Base-by-base conservation (phyloP, 2,113 vertebrate species). In the Meles meles region DNA sequence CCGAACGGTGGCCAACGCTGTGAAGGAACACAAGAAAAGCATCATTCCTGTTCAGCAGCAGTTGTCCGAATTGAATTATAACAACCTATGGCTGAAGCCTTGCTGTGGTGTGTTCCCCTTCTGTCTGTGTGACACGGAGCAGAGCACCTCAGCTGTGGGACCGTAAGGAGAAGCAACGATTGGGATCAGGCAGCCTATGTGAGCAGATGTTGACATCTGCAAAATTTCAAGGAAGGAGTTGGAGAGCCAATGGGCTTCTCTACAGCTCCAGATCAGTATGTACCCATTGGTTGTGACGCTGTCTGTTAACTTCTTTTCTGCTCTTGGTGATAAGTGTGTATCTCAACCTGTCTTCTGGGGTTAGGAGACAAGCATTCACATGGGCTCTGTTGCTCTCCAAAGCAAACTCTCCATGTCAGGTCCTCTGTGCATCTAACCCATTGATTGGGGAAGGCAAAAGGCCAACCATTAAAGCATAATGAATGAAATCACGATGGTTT, bases 101-200 rank as follows among this genome's bases (percentile, higher is more conserved):
- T 99, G 99, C 98, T 99, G 99, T 87, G 99, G 99, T n/a, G 98
- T 98, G 0, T 99, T 99, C 97, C 99, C 99, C 0, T 99, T 99
- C 93, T 99, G 99, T 82, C 98, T 98, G 94, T 99, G 99, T 93
- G 98, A 98, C 77, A 98, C 97, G 61, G 97, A 98, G 90, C 37
- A 8, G 74, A 61, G 0, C 3, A 0, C 2, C 34, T 42, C 14
- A 0, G 44, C 13, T 0, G 7, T 4, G 4, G 27, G 2, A 1
- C n/a, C 1, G 1, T 44, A n/a, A 39, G 0, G 4, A 37, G 7
- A 65, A 44, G 31, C 6, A 9, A 18, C 1, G 1, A 8, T 20
- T 0, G 55, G 14, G 82, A 31, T 7, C 11, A 34, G 31, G 21
- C 57, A 7, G 23, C 18, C 25, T 1, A 13, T 1, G 5, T 17